Conservation (phyloP, 2,113 vertebrate genomes). For the Bos indicus region DNA sequence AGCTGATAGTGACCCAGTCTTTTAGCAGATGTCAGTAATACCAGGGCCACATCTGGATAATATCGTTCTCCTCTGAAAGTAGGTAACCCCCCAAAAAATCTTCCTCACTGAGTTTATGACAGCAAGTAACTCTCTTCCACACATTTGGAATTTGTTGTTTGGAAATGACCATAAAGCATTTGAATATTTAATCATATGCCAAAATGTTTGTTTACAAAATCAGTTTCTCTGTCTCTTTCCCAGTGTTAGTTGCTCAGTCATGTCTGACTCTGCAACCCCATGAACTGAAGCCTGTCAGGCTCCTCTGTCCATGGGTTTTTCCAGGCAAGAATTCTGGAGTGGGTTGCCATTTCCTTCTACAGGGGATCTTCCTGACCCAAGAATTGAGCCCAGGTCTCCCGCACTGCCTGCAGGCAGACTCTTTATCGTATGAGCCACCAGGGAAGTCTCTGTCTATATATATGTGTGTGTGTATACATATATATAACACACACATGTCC, state of each 20-base stretch:
- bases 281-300: background rate
- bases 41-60: background rate
- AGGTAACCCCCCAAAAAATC: background rate
- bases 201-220: background rate
- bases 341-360: background rate
- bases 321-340: background rate
- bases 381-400: background rate
- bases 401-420: background rate
- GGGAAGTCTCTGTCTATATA: fast-evolving
- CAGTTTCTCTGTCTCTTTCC: background rate
- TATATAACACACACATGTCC: background rate
- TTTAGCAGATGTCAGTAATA: background rate
- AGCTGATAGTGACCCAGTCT: background rate
- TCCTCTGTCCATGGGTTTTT: background rate
- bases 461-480: background rate
- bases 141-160: background rate
- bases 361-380: background rate
- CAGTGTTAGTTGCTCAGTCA: background rate
- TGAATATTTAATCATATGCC: background rate
- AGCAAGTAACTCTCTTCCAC: background rate
- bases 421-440: background rate
- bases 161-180: background rate
- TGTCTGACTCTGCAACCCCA: background rate
- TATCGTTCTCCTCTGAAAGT: background rate
- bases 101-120: background rate